Conservation (phyloP, 1,140 invertebrate species). For the Acromyrmex echinatior region DNA sequence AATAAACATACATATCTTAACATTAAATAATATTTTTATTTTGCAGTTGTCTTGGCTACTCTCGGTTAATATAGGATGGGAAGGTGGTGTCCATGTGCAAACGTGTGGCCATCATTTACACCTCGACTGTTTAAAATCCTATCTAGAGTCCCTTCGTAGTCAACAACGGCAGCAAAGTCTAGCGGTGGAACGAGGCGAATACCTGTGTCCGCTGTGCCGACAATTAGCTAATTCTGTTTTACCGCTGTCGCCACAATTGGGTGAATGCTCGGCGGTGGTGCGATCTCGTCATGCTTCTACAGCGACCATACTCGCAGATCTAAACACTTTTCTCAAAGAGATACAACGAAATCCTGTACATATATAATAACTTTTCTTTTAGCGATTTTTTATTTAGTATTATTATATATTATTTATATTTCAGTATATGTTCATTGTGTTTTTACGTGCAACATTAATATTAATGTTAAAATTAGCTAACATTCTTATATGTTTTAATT, state of each 20-base stretch:
- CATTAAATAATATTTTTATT: constrained; percentile 35
- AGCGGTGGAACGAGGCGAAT: constrained; percentile 94
- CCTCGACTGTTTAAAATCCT: constrained; percentile 96
- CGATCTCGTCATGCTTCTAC: constrained; percentile 87
- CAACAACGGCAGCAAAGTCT: constrained; percentile 92
- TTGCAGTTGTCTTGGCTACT: constrained; percentile 92
- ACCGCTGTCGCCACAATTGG: constrained; percentile 94
- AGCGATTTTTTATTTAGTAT: neutral
- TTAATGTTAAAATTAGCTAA: neutral
- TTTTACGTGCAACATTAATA: neutral
- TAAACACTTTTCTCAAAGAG: constrained; percentile 90
- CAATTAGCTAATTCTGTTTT: constrained; percentile 97
- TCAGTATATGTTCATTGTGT: neutral
- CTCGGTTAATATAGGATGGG: constrained; percentile 95
- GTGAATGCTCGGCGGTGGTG: constrained; percentile 89
- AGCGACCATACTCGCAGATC: constrained; percentile 87
- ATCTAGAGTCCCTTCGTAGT: constrained; percentile 93
- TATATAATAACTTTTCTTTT: constrained; percentile 43
- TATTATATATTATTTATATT: constrained; percentile 14
- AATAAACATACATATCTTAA: neutral
- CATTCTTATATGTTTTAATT: neutral
- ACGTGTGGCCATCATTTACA: constrained; percentile 98
- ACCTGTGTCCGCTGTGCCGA: constrained; percentile 96
- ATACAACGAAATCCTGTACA: constrained; percentile 89
- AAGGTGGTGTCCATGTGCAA: constrained; percentile 97